Evolutionary conservation across 2,888 invertebrate genomes (phyloP), one percentile per base, ranked within the genome.

Genomic region (Papilio demoleus): DNA sequence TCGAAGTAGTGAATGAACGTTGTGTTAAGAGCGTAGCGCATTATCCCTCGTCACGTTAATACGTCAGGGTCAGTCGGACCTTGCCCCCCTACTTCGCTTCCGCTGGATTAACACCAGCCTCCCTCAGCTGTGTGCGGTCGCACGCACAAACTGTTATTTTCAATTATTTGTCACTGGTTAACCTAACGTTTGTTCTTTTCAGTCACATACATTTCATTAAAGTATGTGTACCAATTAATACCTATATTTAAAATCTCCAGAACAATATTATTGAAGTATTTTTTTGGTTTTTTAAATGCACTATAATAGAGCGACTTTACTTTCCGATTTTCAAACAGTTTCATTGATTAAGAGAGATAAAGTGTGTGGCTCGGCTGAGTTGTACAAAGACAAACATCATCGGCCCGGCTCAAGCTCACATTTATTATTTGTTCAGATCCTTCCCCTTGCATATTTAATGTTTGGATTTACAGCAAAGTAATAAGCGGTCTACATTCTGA

Each of bases 91-190:
- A 19, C 11, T 11, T 14, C n/a, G 1, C 60, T 60, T 47, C 47
- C 50, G 27, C 36, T 60, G 65, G 65, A 65, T 65, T 65, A 65
- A 59, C 59, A 59, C 34, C 34, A 42, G 19, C 58, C 58, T 24
- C 56, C 40, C 17, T 40, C 38, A n/a, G 42, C 17, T 22, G 22
- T 42, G 11, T 22, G 12, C 31, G 19, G 31, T 31, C 22, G 36
- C 22, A 40, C 11, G 36, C 36, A 17, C 38, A 22, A 22, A 24
- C 34, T 1, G 12, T 24, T 59, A 6, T 19, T 45, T 1, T 17
- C 45, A 45, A 19, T 19, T 19, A 45, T 45, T 45, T 45, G 45
- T 19, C 6, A 11, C 45, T 19, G 45, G 8, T 5, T 42, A 40
- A 4, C 34, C 0, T 4, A 40, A 4, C n/a, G n/a, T 40, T 40